A percentile compares a stretch with the other conserved stretches of the same genome.
These are phyloP conservation scores for Sorex maritimensis DNA, from an alignment of 2,797 vertebrate genomes.

Conservation along the genomic window DNA sequence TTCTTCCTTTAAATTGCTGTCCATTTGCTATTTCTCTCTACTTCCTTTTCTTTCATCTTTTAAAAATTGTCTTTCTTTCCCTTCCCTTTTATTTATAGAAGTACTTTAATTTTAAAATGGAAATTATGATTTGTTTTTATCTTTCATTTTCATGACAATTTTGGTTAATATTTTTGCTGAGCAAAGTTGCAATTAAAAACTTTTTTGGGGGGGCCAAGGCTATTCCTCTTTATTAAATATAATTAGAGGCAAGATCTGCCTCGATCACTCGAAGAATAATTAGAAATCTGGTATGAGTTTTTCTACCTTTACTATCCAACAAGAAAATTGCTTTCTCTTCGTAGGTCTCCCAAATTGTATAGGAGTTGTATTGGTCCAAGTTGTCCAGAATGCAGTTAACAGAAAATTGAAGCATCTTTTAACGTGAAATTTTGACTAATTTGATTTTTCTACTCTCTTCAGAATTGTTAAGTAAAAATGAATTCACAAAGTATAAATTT, in stretches of 20 bases:
- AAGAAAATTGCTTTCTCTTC: background rate
- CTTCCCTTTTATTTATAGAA: background rate
- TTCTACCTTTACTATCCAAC: background rate
- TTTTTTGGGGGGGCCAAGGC: background rate
- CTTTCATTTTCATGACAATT: background rate
- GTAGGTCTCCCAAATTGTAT: background rate
- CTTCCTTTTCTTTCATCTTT: constrained; percentile 1
- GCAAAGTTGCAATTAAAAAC: background rate
- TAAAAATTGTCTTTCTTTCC: background rate
- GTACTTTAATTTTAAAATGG: constrained; percentile 31
- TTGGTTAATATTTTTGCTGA: background rate
- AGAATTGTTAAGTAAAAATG: constrained; percentile 4
- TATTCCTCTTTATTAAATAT: background rate
- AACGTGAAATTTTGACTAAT: background rate
- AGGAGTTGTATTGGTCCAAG: background rate
- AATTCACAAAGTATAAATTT: background rate
- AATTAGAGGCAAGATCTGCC: background rate
- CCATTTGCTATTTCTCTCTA: background rate
- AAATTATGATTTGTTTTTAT: background rate
- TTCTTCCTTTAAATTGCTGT: background rate
- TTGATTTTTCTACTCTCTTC: background rate
- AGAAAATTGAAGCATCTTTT: background rate
- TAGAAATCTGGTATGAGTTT: background rate
- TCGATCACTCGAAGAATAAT: background rate
- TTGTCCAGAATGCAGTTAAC: background rate